Percentiles rank a stretch among this genome's conserved stretches.
Evolutionary conservation across 1,140 invertebrate genomes (phyloP).

Genomic region (Orussus abietinus): DNA sequence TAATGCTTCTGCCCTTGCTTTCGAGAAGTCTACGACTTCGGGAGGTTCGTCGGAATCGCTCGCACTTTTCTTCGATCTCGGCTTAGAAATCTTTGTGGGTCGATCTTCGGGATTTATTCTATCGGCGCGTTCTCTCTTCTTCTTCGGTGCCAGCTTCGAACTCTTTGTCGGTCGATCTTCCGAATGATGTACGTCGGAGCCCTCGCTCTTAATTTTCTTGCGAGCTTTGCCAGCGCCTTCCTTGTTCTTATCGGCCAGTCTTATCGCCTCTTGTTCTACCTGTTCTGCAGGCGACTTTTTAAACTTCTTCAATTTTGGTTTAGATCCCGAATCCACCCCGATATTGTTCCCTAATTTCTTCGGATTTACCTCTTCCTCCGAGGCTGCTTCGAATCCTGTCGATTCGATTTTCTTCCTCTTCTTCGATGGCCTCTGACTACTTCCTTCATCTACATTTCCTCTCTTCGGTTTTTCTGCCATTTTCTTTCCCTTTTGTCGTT

Average conservation of each 20-base stretch:
- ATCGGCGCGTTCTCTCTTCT: background rate
- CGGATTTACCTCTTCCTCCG: too few relatives aligned
- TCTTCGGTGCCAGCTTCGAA: background rate
- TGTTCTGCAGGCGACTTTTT: too few relatives aligned
- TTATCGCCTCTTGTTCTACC: constrained; percentile 44
- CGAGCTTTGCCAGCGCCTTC: constrained; percentile 46
- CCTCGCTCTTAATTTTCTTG: constrained; percentile 24
- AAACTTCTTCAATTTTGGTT: too few relatives aligned
- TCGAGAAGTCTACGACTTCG: constrained; percentile 7
- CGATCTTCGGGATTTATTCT: background rate
- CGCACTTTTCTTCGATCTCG: background rate
- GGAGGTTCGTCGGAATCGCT: constrained; percentile 8
- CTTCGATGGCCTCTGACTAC: too few relatives aligned
- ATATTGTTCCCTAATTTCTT: too few relatives aligned
- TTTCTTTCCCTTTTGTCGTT: too few relatives aligned
- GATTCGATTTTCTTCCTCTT: too few relatives aligned
- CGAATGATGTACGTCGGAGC: background rate
- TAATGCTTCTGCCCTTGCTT: constrained; percentile 9
- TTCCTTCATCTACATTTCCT: too few relatives aligned
- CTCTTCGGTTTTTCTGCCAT: background rate
- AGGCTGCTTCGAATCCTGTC: background rate
- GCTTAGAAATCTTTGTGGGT: background rate
- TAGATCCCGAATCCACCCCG: too few relatives aligned
- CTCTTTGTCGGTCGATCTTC: too few relatives aligned
- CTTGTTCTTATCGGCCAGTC: constrained; percentile 44